Evolutionary conservation across 2,797 vertebrate genomes (phyloP).

Genomic region (Ptychobarbus kaznakovi): DNA sequence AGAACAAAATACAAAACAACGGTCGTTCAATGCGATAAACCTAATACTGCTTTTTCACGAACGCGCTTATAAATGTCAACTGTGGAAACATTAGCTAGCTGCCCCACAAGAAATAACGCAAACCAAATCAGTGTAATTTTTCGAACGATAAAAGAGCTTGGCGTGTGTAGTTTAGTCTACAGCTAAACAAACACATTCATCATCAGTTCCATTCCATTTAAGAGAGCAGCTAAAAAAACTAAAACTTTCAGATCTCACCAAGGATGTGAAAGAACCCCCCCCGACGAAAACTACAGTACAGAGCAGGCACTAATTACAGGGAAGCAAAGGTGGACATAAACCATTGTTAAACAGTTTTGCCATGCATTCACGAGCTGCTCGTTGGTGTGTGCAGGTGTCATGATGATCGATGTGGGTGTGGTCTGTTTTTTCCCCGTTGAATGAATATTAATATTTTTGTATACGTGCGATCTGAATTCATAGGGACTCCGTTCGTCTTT

Average conservation of each 20-base stretch:
- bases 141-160: slow-evolving; percentile 24
- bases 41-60: slow-evolving; percentile 17
- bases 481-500: slow-evolving; percentile 75
- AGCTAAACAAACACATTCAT: slow-evolving; percentile 2
- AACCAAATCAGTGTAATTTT: slow-evolving; percentile 23
- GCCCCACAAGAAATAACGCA: slow-evolving; percentile 11
- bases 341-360: slow-evolving; percentile 86
- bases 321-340: slow-evolving; percentile 86
- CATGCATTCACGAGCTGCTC: slow-evolving; percentile 91
- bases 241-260: slow-evolving; percentile 30
- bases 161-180: slow-evolving; percentile 15
- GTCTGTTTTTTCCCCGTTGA: slow-evolving; percentile 71
- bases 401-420: slow-evolving; percentile 66
- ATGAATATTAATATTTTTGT: slow-evolving; percentile 64
- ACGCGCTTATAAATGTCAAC: not conserved
- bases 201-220: slow-evolving; percentile 33
- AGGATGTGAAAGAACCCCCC: slow-evolving; percentile 54
- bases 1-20: not conserved
- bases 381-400: slow-evolving; percentile 74
- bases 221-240: slow-evolving; percentile 41
- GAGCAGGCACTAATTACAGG: slow-evolving; percentile 86
- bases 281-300: slow-evolving; percentile 73
- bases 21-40: not conserved
- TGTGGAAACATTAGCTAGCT: slow-evolving; percentile 35
- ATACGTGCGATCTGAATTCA: slow-evolving; percentile 64